Evolutionary conservation across 2,797 vertebrate species (phyloP), one percentile per base, ranked within the genome.

Genomic region (Menidia menidia): DNA sequence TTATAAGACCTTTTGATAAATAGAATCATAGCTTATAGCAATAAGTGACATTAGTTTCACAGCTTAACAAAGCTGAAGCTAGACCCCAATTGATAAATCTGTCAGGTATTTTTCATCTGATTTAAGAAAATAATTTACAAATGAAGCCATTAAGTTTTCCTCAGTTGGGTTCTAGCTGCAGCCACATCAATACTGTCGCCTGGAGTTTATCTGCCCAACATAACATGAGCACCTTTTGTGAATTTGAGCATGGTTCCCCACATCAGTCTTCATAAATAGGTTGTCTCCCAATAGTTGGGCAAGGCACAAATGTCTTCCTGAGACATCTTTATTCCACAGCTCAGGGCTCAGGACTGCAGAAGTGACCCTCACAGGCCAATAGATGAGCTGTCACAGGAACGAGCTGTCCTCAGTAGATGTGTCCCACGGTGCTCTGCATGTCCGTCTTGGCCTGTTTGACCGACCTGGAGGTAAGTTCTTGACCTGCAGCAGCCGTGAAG

Each of bases 21-120:
- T 57, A 69, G 51, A 44, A 74, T 9, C 52, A 13, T 30, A 82
- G 45, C 62, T 73, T 63, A 33, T 72, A 78, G 33, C 53, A 60
- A 79, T 89, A 88, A 87, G 84, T 81, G 81, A 53, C 31, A 70
- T 6, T 9, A 75, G 54, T 82, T 85, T 90, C 88, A 89, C 87
- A 89, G 83, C 54, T 83, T 87, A 19, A 58, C 3, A 62, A 64
- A 65, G 56, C 51, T 56, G 4, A 68, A 51, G 68, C 45, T 44
- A 59, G 56, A 72, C 42, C 15, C 35, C 32, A 68, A 53, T 11
- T 0, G 0, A 45, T 51, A 51, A 58, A 53, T 39, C 68, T 15
- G 0, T 9, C 0, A 0, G 10, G 6, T 15, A 60, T 4, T 59
- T 9, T 55, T 19, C 43, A 70, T 48, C 19, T 52, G 19, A 67